phyloP scores from a whole-genome alignment of 2,113 vertebrate species.

The Aspidoscelis tigris region DNA sequence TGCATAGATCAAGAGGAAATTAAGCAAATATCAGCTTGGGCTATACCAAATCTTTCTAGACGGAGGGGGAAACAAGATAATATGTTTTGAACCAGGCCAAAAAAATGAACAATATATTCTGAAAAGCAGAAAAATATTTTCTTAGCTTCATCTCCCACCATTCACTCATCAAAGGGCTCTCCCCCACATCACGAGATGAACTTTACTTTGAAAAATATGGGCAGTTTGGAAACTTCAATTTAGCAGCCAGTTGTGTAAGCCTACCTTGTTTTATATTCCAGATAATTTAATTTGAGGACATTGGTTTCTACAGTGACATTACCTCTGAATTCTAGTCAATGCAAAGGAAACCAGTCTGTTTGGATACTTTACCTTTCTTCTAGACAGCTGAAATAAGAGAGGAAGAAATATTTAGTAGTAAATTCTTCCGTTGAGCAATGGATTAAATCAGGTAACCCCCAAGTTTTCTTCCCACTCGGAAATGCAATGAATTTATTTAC shows the following conservation, averaged over 20 bases:
- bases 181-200: background rate
- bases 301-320: background rate
- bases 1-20: background rate
- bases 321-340: background rate
- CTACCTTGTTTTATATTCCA: background rate
- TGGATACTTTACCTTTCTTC: background rate
- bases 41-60: background rate
- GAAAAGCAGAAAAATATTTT: background rate
- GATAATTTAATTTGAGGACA: background rate
- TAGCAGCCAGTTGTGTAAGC: background rate
- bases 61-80: background rate
- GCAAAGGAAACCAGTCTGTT: background rate
- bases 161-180: too few species aligned
- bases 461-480: background rate
- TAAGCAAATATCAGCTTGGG: background rate
- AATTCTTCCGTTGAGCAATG: background rate
- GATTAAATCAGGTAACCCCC: background rate
- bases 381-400: background rate
- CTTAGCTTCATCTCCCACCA: too few species aligned
- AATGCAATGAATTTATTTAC: background rate
- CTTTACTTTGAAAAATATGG: constrained; percentile 12
- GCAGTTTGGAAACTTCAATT: constrained; percentile 18
- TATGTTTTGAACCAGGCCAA: constrained; percentile 8
- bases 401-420: background rate
- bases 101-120: background rate